Evolutionary conservation across 2,113 vertebrate genomes (phyloP), one percentile per base, ranked within the genome.

Genomic region (Epinephelus moara): DNA sequence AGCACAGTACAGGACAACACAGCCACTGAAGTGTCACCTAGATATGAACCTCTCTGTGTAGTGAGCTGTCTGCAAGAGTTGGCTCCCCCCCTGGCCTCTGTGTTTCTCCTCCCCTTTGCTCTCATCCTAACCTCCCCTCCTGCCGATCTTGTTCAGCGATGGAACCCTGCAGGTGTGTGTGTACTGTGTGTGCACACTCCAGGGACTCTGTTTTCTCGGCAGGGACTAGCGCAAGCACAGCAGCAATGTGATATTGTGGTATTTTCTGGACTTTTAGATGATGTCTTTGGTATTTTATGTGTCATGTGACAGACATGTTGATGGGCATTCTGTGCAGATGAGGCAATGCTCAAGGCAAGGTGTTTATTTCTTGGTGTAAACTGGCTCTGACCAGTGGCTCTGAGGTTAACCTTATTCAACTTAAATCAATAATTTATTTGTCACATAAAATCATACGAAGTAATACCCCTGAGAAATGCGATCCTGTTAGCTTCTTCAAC

Each of bases 151-250:
- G 6, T 47, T 55, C 23, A 53, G 17, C 52, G 49, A 25, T 40
- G 67, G 37, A 57, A 45, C 56, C 40, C 40, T 67, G 81, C 68
- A 66, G 74, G 66, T 73, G 61, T 71, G 59, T 64, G 59, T 64
- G 74, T 23, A 23, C 14, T 75, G 21, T 17, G 27, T 53, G 21
- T 68, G 19, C 15, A 21, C 57, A 33, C 49, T 50, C 62, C 33
- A 33, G 62, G 75, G 53, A 50, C 63, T 68, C 2, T 30, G 62
- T 77, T 64, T 56, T 70, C 66, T 70, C 21, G 1, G 76, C 69
- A 49, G 78, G 69, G 37, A 80, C 42, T 25, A 4, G 53, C n/a
- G 47, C 47, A 30, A 27, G 8, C 10, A 30, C 37, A 55, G 13
- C 23, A 40, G 49, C 9, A 30, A 33, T 47, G 23, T 18, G 49